These are phyloP conservation scores for Prionace glauca DNA, from an alignment of 2,797 vertebrate species.

Conservation along the genomic window DNA sequence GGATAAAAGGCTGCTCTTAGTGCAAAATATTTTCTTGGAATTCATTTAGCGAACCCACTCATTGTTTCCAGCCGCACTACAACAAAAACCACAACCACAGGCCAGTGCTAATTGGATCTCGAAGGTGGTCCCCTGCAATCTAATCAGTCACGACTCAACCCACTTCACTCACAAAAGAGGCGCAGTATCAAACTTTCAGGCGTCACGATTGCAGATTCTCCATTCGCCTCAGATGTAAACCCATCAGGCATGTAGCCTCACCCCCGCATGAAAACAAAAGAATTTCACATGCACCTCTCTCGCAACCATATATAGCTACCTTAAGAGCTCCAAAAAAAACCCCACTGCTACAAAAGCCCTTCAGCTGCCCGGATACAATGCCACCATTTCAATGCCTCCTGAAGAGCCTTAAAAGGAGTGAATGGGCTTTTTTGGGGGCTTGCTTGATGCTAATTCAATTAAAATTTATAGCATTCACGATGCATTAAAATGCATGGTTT, in stretches of 20 bases:
- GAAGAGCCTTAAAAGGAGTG: background rate
- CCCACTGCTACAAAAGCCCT: background rate
- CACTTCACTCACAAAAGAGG: slow-evolving; percentile 39
- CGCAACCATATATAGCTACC: slow-evolving; percentile 38
- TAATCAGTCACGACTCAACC: slow-evolving; percentile 56
- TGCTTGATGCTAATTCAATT: background rate
- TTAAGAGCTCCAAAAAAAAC: slow-evolving; percentile 25
- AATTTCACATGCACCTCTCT: slow-evolving; percentile 42
- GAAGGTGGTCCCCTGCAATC: slow-evolving; percentile 27
- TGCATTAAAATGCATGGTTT: slow-evolving; percentile 21
- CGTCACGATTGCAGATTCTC: slow-evolving; percentile 19
- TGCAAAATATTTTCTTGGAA: slow-evolving; percentile 13
- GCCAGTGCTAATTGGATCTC: slow-evolving; percentile 18
- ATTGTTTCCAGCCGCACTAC: slow-evolving; percentile 6
- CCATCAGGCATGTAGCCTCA: slow-evolving; percentile 39
- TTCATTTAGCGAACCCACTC: background rate
- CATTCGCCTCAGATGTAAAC: slow-evolving; percentile 18
- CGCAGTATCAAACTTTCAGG: slow-evolving; percentile 9
- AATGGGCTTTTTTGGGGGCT: background rate
- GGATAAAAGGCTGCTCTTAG: background rate
- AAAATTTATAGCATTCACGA: background rate
- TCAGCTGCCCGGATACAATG: background rate
- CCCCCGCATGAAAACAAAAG: slow-evolving; percentile 42
- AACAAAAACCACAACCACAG: slow-evolving; percentile 23
- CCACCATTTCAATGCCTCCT: slow-evolving; percentile 19